Base-by-base conservation (phyloP, 2,888 invertebrate species). In the Trichogramma evanescens region DNA sequence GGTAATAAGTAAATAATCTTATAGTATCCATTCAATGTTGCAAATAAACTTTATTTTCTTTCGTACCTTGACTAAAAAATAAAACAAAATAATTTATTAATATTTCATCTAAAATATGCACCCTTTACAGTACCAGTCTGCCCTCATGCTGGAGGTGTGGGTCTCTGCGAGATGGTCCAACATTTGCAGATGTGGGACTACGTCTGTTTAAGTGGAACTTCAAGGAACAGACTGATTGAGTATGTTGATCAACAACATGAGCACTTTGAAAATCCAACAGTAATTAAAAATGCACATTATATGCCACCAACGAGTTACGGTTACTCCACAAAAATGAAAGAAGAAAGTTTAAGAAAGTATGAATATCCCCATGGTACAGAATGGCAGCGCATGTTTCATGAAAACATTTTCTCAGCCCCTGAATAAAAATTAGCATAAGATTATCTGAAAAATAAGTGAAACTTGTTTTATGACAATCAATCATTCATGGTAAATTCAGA, bases 141-240 rank as follows among this genome's bases (percentile, higher is more conserved):
- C 74, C 95, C 95, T 0, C 95, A 95, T 80, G 94, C 93, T 62
- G 95, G 95, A n/a, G 95, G 95, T 6, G 89, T 95, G 7, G 95
- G 94, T 3, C 82, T 95, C 4, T 95, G 95, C 72, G 95, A 95
- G 81, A 89, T 94, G 87, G 93, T 95, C 2, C 94, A 94, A 70
- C 95, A 95, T 79, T 80, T 95, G 50, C 91, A 93, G 78, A 86
- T 88, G 80, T 94, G 93, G 89, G 93, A 95, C 78, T 94, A 84
- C 78, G 83, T 89, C 4, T 83, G 85, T 56, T 76, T 93, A 38
- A 88, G 90, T 7, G 87, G 84, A 6, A 85, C 86, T 6, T 86
- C 83, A 74, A 83, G 89, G 54, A 86, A 84, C 49, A 83, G 92
- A 50, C 82, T 91, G 71, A 84, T 92, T 42, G 95, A 95, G 78